Percentiles rank a stretch among this genome's conserved stretches.
Conservation (phyloP, 1,140 invertebrate species). For the Drosophila saltans region DNA sequence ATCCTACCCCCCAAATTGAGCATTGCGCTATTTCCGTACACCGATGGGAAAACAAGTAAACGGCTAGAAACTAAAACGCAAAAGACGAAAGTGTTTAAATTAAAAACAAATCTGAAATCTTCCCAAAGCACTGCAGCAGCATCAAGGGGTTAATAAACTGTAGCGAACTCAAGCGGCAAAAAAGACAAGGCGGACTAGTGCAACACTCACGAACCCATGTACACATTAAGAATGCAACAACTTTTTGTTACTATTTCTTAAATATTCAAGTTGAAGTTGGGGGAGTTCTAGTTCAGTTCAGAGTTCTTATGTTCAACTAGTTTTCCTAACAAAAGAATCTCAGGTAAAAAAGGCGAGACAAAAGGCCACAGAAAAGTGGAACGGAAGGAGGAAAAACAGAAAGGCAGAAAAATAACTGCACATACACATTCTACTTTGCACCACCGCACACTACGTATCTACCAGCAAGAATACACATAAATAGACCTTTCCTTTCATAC, state of each 20-base stretch:
- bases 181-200: slow-evolving; percentile 20
- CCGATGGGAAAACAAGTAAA: background rate
- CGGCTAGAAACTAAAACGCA: slow-evolving; percentile 43
- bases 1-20: background rate
- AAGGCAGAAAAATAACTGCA: slow-evolving; percentile 66
- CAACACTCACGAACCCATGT: background rate
- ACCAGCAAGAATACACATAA: too few relatives aligned
- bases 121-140: slow-evolving; percentile 11
- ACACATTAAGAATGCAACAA: slow-evolving; percentile 18
- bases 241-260: slow-evolving; percentile 23
- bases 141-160: slow-evolving; percentile 66
- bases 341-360: slow-evolving; percentile 56
- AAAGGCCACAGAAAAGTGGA: slow-evolving; percentile 64
- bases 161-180: slow-evolving; percentile 60
- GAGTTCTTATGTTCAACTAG: slow-evolving; percentile 15
- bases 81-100: slow-evolving; percentile 56
- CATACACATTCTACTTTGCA: slow-evolving; percentile 14
- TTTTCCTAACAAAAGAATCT: slow-evolving; percentile 25
- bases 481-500: too few relatives aligned
- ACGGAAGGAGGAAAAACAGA: slow-evolving; percentile 76
- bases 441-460: slow-evolving; percentile 1
- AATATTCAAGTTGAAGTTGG: slow-evolving; percentile 14
- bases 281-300: slow-evolving; percentile 9
- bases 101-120: slow-evolving; percentile 11
- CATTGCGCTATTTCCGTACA: slow-evolving; percentile 31